Percentiles rank a stretch among this genome's conserved stretches.
Conservation (phyloP, 1,140 invertebrate genomes). For the Halictus rubicundus region DNA sequence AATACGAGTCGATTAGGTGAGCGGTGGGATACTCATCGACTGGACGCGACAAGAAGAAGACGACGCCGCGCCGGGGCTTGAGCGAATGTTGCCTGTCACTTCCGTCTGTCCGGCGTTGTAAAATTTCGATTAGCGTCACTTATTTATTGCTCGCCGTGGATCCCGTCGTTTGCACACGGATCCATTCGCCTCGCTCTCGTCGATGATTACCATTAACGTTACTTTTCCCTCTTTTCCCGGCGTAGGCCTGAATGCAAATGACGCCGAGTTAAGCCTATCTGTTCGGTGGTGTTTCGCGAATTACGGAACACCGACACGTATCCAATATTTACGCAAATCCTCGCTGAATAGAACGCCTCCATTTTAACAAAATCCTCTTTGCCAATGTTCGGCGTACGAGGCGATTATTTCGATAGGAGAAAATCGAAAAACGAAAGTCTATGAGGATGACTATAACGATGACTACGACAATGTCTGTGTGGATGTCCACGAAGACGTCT, state of each 20-base stretch:
- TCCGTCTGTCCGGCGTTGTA: slow-evolving; percentile 4
- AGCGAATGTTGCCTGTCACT: not conserved
- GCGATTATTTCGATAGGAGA: no score
- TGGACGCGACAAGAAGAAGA: not conserved
- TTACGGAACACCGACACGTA: no score
- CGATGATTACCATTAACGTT: not conserved
- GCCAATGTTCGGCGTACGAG: no score
- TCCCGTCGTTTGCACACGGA: not conserved
- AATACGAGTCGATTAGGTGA: slow-evolving; percentile 21
- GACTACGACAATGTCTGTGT: no score
- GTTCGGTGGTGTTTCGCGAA: no score
- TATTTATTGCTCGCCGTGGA: not conserved
- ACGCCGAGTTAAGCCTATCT: not conserved
- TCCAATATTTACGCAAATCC: no score
- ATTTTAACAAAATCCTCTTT: no score
- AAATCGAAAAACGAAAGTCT: no score
- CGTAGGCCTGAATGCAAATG: not conserved
- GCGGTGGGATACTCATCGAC: not conserved
- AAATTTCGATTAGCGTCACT: not conserved
- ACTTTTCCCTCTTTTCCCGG: not conserved
- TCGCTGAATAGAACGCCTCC: no score
- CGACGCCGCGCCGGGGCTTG: no score
- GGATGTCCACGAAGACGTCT: no score
- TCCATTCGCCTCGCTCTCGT: not conserved
- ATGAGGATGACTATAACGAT: no score